Evolutionary conservation across 1,140 invertebrate species (phyloP).

Genomic region (Drosophila seguyi): DNA sequence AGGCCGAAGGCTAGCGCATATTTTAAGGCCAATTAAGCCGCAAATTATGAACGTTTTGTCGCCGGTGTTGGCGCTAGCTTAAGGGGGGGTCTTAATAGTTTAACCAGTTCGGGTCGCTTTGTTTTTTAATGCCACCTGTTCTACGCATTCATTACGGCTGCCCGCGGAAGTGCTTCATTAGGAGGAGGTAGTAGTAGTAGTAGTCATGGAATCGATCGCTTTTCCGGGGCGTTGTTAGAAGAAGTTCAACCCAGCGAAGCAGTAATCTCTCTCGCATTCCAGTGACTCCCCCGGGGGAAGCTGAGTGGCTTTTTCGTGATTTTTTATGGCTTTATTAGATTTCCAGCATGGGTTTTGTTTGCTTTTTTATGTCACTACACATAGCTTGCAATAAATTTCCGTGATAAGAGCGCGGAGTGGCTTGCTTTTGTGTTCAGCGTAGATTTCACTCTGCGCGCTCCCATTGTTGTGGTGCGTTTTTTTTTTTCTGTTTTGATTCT

Average conservation of each 20-base stretch:
- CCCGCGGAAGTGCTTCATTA: slow-evolving; percentile 27
- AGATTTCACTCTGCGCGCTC: slow-evolving; percentile 17
- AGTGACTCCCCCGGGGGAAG: background rate
- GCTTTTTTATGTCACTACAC: slow-evolving; percentile 22
- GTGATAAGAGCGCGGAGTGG: slow-evolving; percentile 40
- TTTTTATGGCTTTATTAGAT: slow-evolving; percentile 53
- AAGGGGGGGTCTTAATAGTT: slow-evolving; percentile 34
- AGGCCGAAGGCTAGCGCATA: slow-evolving; percentile 53
- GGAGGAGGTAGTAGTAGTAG: background rate
- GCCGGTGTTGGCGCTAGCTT: slow-evolving; percentile 42
- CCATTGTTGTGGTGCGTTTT: slow-evolving; percentile 17
- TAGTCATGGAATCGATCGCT: background rate
- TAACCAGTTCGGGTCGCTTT: slow-evolving; percentile 10
- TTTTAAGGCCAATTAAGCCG: slow-evolving; percentile 74
- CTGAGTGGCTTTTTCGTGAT: slow-evolving; percentile 13
- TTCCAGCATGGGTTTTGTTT: slow-evolving; percentile 34
- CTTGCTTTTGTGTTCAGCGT: slow-evolving; percentile 18
- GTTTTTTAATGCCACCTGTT: slow-evolving; percentile 38
- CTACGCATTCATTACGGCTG: slow-evolving; percentile 24
- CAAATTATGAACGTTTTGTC: slow-evolving; percentile 72
- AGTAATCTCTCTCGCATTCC: slow-evolving; percentile 22
- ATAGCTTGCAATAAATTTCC: slow-evolving; percentile 41
- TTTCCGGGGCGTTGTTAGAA: slow-evolving; percentile 25
- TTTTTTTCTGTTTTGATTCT: slow-evolving; percentile 16
- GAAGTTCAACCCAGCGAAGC: background rate